Evolutionary conservation across 2,113 vertebrate genomes (phyloP).

Genomic region (Chaetorhynchus papuensis): DNA sequence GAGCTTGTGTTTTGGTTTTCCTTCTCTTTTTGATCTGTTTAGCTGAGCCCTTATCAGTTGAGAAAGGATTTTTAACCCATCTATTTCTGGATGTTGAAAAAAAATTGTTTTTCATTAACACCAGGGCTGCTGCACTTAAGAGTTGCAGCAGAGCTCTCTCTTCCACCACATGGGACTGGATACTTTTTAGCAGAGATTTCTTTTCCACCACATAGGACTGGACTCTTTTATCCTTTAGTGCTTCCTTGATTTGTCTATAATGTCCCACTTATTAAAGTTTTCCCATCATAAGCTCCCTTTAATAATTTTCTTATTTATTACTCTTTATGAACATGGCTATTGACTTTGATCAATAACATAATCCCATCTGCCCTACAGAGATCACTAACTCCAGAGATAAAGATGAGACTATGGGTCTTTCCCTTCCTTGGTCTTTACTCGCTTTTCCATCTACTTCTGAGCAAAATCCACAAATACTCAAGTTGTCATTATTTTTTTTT

Average conservation of each 20-base stretch:
- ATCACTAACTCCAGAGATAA: neutral
- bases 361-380: neutral
- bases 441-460: neutral
- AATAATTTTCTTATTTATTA: neutral
- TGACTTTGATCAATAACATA: neutral
- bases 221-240: neutral
- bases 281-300: neutral
- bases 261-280: neutral
- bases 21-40: conserved; percentile 42
- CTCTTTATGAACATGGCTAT: neutral
- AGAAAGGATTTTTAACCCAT: conserved; percentile 49
- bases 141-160: neutral
- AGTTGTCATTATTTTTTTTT: neutral
- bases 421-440: neutral
- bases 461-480: neutral
- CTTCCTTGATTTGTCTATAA: neutral
- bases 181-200: neutral
- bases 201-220: neutral
- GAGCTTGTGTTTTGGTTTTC: conserved; percentile 50
- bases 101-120: neutral
- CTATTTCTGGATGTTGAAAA: conserved; percentile 20
- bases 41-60: conserved; percentile 23
- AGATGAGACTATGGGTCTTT: neutral
- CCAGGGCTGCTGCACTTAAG: neutral
- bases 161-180: neutral